phyloP scores from a whole-genome alignment of 2,888 invertebrate genomes.

The Eupithecia tripunctaria region DNA sequence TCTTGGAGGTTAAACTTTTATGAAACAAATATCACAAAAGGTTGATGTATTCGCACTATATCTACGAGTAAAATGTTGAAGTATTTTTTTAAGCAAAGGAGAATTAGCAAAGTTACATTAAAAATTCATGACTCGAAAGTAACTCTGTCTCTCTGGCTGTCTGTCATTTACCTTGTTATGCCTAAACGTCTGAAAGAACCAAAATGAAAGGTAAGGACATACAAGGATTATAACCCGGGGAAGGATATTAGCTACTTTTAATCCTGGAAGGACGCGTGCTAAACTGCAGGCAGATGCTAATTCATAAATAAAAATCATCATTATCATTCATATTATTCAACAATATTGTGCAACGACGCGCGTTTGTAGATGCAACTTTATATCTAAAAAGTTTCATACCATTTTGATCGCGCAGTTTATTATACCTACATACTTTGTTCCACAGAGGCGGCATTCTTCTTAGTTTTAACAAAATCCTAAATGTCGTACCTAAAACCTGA shows the following conservation, averaged over 20 bases:
- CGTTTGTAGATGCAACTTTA: too few species aligned
- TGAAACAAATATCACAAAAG: background rate
- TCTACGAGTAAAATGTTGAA: background rate
- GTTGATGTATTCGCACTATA: background rate
- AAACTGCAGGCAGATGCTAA: background rate
- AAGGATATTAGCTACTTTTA: background rate
- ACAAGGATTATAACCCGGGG: background rate
- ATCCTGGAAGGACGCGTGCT: background rate
- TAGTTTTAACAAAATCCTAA: background rate
- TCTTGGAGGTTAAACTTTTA: background rate
- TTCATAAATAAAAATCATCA: background rate
- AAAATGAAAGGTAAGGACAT: background rate
- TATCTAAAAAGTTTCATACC: too few species aligned
- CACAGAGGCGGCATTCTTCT: background rate
- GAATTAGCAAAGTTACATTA: background rate
- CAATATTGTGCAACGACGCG: background rate
- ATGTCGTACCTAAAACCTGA: constrained; percentile 10
- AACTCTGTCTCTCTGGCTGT: background rate
- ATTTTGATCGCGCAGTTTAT: background rate
- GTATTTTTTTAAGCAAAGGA: background rate
- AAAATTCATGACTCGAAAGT: background rate
- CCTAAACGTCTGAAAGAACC: background rate
- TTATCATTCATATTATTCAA: background rate
- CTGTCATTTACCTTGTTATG: background rate
- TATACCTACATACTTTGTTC: background rate